Percentiles rank a stretch among this genome's conserved stretches.
Conservation (phyloP, 2,113 vertebrate genomes). For the Sturnus vulgaris region DNA sequence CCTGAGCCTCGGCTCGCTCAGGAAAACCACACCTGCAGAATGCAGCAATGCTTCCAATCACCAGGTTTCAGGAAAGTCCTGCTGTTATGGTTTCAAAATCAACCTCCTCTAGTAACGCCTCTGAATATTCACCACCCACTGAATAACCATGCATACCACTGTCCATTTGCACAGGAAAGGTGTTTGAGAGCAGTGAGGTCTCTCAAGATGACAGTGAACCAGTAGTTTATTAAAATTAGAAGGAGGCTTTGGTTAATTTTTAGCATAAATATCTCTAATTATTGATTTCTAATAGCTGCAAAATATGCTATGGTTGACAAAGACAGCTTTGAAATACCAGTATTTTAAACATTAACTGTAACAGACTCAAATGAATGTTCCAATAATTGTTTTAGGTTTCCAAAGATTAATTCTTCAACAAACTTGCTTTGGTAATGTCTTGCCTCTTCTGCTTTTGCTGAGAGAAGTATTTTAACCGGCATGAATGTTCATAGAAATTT, state of each 20-base stretch:
- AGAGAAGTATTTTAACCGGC: background rate
- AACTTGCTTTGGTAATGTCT: background rate
- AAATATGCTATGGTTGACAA: background rate
- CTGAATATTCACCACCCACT: rapidly evolving
- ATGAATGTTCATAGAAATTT: background rate
- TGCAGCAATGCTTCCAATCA: background rate
- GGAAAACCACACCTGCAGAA: background rate
- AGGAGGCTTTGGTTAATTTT: background rate
- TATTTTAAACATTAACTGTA: background rate
- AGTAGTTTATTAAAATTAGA: background rate
- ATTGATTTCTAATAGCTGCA: background rate
- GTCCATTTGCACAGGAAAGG: rapidly evolving
- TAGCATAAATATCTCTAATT: background rate
- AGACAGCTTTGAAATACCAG: background rate
- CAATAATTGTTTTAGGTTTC: background rate
- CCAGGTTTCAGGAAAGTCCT: no score
- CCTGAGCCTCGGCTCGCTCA: no score
- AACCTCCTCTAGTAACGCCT: background rate
- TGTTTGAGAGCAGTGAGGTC: background rate
- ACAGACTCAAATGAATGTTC: background rate
- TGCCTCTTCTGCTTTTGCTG: background rate
- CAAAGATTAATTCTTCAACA: background rate
- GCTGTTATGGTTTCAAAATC: background rate
- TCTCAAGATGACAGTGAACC: background rate
- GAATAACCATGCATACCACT: background rate